These are phyloP conservation scores for Eristalis intricaria DNA, from an alignment of 2,888 invertebrate species.

Conservation along the genomic window DNA sequence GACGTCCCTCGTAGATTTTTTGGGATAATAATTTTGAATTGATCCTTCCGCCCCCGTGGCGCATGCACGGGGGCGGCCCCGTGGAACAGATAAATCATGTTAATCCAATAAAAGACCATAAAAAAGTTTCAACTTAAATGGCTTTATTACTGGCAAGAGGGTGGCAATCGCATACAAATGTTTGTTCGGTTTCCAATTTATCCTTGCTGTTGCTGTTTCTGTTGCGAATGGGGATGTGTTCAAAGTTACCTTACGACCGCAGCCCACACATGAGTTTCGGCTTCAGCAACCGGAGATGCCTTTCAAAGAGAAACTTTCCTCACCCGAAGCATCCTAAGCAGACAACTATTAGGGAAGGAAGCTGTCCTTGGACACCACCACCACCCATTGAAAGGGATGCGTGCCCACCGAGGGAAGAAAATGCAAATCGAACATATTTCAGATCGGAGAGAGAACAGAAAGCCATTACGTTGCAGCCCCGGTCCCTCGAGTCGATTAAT, in stretches of 20 bases:
- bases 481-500: background rate
- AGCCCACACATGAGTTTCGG: constrained; percentile 53
- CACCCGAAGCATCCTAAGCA: constrained; percentile 31
- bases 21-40: constrained; percentile 69
- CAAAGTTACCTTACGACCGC: constrained; percentile 54
- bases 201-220: constrained; percentile 2
- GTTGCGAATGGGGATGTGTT: background rate
- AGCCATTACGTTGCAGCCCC: constrained; percentile 31
- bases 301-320: constrained; percentile 31
- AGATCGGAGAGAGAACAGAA: constrained; percentile 17
- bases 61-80: constrained; percentile 4
- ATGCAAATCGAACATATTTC: constrained; percentile 67
- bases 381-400: background rate
- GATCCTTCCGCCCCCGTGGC: constrained; percentile 27
- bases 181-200: constrained; percentile 52
- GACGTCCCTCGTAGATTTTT: constrained; percentile 30
- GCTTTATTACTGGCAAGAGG: constrained; percentile 68
- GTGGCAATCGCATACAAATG: constrained; percentile 69
- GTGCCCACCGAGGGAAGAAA: constrained; percentile 42
- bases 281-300: constrained; percentile 16
- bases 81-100: constrained; percentile 67
- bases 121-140: constrained; percentile 71
- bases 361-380: constrained; percentile 50
- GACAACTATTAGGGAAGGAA: constrained; percentile 56
- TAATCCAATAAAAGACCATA: constrained; percentile 71